These are phyloP conservation scores for Pectinophora gossypiella DNA, from an alignment of 1,140 invertebrate genomes.

Conservation along the genomic window DNA sequence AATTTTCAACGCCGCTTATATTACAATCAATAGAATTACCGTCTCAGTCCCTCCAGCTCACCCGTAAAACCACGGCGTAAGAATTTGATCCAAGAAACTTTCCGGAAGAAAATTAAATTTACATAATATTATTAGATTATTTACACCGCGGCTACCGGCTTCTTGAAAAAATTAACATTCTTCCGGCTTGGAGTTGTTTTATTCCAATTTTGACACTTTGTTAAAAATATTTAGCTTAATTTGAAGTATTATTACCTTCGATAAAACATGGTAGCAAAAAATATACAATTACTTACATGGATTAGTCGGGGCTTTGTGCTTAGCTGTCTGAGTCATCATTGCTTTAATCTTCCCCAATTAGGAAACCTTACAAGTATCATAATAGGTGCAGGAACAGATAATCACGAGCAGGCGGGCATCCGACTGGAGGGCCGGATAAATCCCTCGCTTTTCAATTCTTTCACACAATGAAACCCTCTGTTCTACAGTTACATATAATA, in stretches of 20 bases:
- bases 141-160: background rate
- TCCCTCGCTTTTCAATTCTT: no score
- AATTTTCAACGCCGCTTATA: background rate
- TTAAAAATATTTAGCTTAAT: no score
- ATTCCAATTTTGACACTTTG: no score
- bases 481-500: no score
- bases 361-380: conserved; percentile 20
- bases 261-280: no score
- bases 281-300: background rate
- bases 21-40: no score
- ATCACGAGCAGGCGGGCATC: no score
- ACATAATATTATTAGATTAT: conserved; percentile 2
- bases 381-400: no score
- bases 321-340: conserved; percentile 15
- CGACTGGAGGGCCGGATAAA: no score
- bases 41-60: background rate
- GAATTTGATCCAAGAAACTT: background rate
- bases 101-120: conserved; percentile 1
- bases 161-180: background rate
- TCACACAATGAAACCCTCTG: no score
- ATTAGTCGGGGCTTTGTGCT: background rate
- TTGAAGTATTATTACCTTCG: no score
- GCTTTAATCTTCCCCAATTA: conserved; percentile 22
- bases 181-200: no score
- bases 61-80: background rate